Percentiles rank a stretch among this genome's conserved stretches.
These are phyloP conservation scores for Danio kyathit DNA, from an alignment of 2,797 vertebrate genomes.

Conservation along the genomic window DNA sequence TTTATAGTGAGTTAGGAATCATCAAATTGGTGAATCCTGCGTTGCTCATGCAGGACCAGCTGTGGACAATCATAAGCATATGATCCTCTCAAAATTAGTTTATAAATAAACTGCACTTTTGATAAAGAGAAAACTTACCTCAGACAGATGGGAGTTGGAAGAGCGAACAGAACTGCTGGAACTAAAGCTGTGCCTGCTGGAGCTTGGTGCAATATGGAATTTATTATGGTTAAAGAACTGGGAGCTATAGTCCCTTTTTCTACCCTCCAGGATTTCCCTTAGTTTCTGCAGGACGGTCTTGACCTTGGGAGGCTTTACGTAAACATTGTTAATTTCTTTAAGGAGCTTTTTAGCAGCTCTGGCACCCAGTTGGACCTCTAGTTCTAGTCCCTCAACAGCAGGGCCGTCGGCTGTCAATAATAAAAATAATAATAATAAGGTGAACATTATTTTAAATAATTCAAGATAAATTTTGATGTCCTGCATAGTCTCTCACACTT, in stretches of 20 bases:
- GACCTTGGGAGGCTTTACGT: conserved; percentile 52
- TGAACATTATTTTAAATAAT: neutral
- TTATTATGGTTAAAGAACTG: conserved; percentile 34
- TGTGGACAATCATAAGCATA: too few relatives aligned
- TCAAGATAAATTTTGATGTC: neutral
- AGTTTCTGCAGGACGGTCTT: conserved; percentile 74
- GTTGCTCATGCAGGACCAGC: too few relatives aligned
- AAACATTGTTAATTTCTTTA: conserved; percentile 65
- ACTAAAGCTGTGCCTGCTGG: conserved; percentile 17
- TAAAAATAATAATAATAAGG: neutral
- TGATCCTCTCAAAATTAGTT: too few relatives aligned
- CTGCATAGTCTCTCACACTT: neutral
- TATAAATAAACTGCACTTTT: too few relatives aligned
- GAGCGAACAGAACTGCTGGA: conserved; percentile 60
- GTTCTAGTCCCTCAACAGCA: conserved; percentile 78
- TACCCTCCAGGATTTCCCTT: conserved; percentile 74
- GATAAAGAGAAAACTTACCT: conserved; percentile 55
- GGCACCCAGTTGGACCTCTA: conserved; percentile 80
- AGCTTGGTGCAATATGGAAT: conserved; percentile 31
- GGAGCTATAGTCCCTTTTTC: conserved; percentile 61
- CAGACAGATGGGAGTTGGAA: conserved; percentile 45
- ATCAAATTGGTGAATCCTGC: too few relatives aligned
- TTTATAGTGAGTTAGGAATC: too few relatives aligned
- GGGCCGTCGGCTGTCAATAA: conserved; percentile 20
- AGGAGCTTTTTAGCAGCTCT: conserved; percentile 79